Evolutionary conservation across 2,888 invertebrate species (phyloP), one percentile per base, ranked within the genome.

Genomic region (Geotrupes spiniger): DNA sequence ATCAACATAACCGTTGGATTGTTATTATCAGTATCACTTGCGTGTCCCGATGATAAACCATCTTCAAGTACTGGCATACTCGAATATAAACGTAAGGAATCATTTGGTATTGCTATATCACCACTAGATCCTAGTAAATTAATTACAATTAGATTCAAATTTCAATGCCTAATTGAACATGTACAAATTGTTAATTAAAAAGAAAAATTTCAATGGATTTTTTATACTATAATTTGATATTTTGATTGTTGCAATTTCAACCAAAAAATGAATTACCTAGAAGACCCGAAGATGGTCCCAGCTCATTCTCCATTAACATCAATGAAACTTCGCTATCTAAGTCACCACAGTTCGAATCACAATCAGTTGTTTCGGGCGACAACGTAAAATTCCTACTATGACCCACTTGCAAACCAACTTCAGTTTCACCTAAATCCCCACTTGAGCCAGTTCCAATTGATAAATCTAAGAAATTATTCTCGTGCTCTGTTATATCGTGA

Each of bases 51-150:
- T 1, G 94, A 94, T 47, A 96, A 76, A 0, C 94, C 95, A 72
- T 96, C 96, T 69, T 95, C 94, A 36, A 96, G 82, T 10, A 92
- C 87, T 0, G 96, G 96, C 88, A 96, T 89, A 62, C 84, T 84
- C 40, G 83, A 84, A 73, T 80, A 87, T 74, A 82, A 80, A 70
- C 81, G 80, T 28, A 83, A 76, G 63, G 82, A 80, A 67, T 82
- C 83, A 33, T 79, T 79, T 59, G 79, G 81, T 52, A 81, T 79
- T 33, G 81, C 79, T 41, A 82, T 66, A 59, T 78, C 80, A 37
- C 81, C 81, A 16, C 75, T 78, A 43, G 79, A 75, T 58, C 78
- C 78, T 77, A 57, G 27, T 62, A 64, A 16, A 43, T 12, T 16
- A 21, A 21, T n/a, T n/a, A n/a, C n/a, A n/a, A n/a, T n/a, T n/a